Percentiles rank a stretch among this genome's conserved stretches.
Evolutionary conservation across 2,888 invertebrate species (phyloP).

Genomic region (Mesorhabditis spiculigera): DNA sequence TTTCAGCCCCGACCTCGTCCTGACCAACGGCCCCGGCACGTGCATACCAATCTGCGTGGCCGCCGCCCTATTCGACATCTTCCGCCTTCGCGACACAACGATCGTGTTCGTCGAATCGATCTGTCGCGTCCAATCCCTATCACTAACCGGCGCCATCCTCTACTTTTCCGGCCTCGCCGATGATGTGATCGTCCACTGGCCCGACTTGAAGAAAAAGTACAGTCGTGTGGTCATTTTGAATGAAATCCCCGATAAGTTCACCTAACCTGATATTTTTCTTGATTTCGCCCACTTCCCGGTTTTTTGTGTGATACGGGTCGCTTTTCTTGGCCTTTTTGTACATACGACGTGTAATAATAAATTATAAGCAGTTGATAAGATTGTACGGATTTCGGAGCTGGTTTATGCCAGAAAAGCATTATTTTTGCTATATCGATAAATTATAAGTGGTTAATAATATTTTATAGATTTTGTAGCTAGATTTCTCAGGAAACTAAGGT

Average conservation of each 20-base stretch:
- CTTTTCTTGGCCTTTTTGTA: no score
- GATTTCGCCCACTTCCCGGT: no score
- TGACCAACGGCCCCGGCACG: constrained; percentile 95
- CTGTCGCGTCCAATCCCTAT: constrained; percentile 83
- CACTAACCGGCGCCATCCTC: constrained; percentile 74
- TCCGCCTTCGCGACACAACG: constrained; percentile 60
- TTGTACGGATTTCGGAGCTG: no score
- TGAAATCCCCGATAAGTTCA: neutral
- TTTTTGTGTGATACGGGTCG: no score
- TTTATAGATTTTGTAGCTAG: no score
- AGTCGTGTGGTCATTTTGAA: constrained; percentile 62
- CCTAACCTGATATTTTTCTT: no score
- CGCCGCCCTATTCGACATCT: constrained; percentile 68
- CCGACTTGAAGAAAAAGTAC: constrained; percentile 70
- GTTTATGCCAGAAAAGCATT: no score
- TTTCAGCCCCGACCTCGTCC: constrained; percentile 71
- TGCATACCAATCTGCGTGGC: constrained; percentile 85
- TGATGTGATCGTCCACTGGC: constrained; percentile 89
- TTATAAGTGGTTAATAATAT: no score
- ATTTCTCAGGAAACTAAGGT: no score
- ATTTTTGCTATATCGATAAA: no score
- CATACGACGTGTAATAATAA: no score
- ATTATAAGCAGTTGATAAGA: no score
- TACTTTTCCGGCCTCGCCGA: constrained; percentile 75
- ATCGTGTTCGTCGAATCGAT: constrained; percentile 91